Conservation (phyloP, 2,113 vertebrate genomes). For the Trochalopteron elliotii region DNA sequence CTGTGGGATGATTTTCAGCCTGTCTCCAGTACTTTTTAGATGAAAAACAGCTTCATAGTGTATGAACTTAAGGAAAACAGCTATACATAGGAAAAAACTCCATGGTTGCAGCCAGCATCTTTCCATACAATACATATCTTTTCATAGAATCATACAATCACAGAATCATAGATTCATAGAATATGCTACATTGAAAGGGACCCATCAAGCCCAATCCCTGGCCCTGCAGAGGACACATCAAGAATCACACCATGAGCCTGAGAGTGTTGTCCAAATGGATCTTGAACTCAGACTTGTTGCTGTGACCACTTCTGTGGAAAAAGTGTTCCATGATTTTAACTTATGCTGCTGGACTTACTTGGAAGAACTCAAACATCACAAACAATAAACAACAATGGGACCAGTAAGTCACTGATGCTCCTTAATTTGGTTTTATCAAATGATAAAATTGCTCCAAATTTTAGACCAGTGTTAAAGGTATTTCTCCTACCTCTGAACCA, state of each 20-base stretch:
- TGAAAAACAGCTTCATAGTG: background rate
- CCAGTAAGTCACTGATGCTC: background rate
- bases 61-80: background rate
- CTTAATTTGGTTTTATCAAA: background rate
- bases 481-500: background rate
- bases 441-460: background rate
- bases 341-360: background rate
- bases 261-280: background rate
- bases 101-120: background rate
- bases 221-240: accelerated
- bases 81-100: background rate
- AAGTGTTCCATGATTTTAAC: background rate
- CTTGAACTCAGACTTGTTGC: background rate
- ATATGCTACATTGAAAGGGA: background rate
- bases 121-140: too few species aligned
- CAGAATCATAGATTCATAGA: background rate
- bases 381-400: background rate
- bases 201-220: background rate
- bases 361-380: background rate
- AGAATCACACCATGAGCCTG: background rate
- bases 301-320: background rate
- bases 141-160: too few species aligned
- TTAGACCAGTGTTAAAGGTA: background rate
- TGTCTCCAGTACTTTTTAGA: background rate
- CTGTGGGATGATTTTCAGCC: background rate